These are phyloP conservation scores for Cephonodes hylas DNA, from an alignment of 2,888 invertebrate species.

Conservation along the genomic window DNA sequence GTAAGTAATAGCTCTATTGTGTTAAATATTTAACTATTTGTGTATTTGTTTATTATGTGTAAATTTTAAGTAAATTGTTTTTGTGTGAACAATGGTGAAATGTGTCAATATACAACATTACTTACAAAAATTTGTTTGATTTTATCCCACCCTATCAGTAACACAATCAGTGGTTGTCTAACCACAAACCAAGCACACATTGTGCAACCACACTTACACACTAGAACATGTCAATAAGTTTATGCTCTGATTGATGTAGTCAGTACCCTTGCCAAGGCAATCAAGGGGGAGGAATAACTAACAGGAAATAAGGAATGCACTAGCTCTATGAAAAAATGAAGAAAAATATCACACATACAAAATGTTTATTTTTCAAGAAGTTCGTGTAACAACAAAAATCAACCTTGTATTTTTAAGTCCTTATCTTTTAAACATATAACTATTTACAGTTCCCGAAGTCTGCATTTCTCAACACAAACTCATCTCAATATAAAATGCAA, in stretches of 20 bases:
- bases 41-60: constrained; percentile 71
- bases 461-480: constrained; percentile 78
- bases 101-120: constrained; percentile 78
- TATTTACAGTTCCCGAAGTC: constrained; percentile 79
- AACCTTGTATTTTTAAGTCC: constrained; percentile 78
- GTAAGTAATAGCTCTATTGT: constrained; percentile 70
- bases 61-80: constrained; percentile 72
- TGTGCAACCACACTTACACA: background rate
- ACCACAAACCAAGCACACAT: background rate
- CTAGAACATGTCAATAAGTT: background rate
- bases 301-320: constrained; percentile 23
- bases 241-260: background rate
- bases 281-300: constrained; percentile 36
- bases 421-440: constrained; percentile 79
- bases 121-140: constrained; percentile 61
- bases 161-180: background rate
- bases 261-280: background rate
- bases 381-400: constrained; percentile 82
- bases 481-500: constrained; percentile 73
- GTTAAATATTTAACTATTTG: constrained; percentile 72
- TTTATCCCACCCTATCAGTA: constrained; percentile 20
- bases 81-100: constrained; percentile 75
- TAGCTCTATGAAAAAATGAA: constrained; percentile 52
- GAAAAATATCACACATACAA: constrained; percentile 77
- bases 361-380: constrained; percentile 80